Evolutionary conservation across 2,797 vertebrate species (phyloP).

Genomic region (Pogonophryne albipinna): DNA sequence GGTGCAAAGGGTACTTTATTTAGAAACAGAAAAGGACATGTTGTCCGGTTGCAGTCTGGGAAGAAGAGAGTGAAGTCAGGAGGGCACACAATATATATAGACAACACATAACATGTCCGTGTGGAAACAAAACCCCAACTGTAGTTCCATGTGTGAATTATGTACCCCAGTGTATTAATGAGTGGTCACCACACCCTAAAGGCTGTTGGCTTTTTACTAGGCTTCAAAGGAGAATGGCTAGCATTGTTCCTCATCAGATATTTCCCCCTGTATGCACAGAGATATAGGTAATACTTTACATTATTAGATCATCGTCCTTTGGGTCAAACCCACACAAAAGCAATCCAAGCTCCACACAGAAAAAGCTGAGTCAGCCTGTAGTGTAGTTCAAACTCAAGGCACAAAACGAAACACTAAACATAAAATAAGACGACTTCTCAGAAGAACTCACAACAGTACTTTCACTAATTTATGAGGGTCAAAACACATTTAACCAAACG

Average conservation of each 20-base stretch:
- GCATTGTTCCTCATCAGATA: neutral
- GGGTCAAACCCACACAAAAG: neutral
- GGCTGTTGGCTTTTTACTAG: too few relatives aligned
- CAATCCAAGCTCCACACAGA: neutral
- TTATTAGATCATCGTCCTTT: neutral
- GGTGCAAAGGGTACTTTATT: too few relatives aligned
- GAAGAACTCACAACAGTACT: conserved; percentile 11
- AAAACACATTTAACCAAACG: conserved; percentile 17
- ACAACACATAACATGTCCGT: too few relatives aligned
- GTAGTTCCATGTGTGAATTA: too few relatives aligned
- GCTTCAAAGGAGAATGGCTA: neutral
- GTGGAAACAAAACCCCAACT: too few relatives aligned
- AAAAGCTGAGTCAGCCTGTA: neutral
- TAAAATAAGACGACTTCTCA: conserved; percentile 2
- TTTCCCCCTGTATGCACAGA: neutral
- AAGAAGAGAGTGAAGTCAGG: too few relatives aligned
- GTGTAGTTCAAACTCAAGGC: neutral
- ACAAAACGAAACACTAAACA: too few relatives aligned
- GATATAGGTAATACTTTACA: neutral
- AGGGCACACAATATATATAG: too few relatives aligned
- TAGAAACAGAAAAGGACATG: too few relatives aligned
- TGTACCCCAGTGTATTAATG: too few relatives aligned
- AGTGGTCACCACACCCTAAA: too few relatives aligned
- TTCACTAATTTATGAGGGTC: conserved; percentile 19
- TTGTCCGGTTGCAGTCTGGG: too few relatives aligned